Evolutionary conservation across 1,140 invertebrate species (phyloP).

Genomic region (Bradynema listronoti): DNA sequence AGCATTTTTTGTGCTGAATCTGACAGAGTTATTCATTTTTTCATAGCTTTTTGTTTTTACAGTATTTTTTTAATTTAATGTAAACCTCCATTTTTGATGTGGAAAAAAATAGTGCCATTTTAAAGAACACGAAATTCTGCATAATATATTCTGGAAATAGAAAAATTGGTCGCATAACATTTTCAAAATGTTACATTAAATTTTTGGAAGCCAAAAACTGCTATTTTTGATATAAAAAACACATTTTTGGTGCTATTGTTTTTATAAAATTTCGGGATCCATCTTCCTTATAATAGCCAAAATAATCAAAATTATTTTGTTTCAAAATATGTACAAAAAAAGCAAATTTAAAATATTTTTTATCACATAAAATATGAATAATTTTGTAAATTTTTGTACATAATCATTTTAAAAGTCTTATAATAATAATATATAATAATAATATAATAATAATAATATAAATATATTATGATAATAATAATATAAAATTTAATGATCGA

Average conservation of each 20-base stretch:
- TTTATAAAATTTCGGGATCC: neutral
- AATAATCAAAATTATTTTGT: too few species aligned
- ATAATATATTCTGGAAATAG: too few species aligned
- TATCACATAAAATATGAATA: neutral
- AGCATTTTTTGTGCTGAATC: too few species aligned
- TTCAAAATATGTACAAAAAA: neutral
- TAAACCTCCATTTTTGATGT: slow-evolving; percentile 1
- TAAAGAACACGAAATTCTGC: too few species aligned
- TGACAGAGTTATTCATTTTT: neutral
- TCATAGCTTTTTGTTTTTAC: too few species aligned
- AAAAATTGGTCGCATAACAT: too few species aligned
- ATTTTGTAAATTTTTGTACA: neutral
- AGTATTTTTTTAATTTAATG: neutral
- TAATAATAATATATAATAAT: neutral
- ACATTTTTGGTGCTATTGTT: neutral
- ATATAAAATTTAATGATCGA: neutral
- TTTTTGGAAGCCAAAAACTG: neutral
- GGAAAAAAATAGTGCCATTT: too few species aligned
- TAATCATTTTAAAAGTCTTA: neutral
- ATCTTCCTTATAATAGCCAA: too few species aligned
- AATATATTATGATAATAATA: neutral
- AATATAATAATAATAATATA: neutral
- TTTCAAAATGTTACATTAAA: too few species aligned
- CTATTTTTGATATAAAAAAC: neutral
- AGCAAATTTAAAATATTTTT: neutral